Conservation (phyloP, 2,888 invertebrate species). For the Aporophyla nigra region DNA sequence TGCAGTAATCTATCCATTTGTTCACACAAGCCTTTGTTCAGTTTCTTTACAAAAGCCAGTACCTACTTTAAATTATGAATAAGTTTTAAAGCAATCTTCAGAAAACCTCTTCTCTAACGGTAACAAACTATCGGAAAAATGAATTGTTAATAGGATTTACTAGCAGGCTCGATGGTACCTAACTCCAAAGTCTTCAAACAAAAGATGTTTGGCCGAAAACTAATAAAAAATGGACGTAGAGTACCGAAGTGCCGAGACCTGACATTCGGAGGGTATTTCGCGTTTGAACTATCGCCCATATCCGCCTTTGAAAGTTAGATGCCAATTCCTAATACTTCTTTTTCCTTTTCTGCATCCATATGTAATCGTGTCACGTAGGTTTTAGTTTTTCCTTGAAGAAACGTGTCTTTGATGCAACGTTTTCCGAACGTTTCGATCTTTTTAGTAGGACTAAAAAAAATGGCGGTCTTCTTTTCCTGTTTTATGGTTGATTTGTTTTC, state of each 20-base stretch:
- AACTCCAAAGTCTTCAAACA: constrained; percentile 6
- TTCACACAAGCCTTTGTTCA: neutral
- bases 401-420: constrained; percentile 18
- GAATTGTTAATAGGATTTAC: neutral
- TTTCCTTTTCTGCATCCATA: constrained; percentile 24
- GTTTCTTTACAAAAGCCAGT: neutral
- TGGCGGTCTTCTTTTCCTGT: neutral
- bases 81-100: neutral
- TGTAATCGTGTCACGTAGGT: constrained; percentile 35
- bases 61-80: too few relatives aligned
- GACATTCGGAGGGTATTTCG: constrained; percentile 18
- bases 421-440: neutral
- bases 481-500: neutral
- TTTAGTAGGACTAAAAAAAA: neutral
- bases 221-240: constrained; percentile 25
- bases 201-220: constrained; percentile 18
- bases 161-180: neutral
- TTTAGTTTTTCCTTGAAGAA: constrained; percentile 33
- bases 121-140: neutral
- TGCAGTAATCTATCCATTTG: neutral
- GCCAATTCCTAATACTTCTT: constrained; percentile 31
- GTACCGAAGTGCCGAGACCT: neutral
- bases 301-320: constrained; percentile 47
- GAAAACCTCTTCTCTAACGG: neutral
- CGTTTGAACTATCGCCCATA: constrained; percentile 32